Percentiles rank a stretch among this genome's conserved stretches.
Evolutionary conservation across 2,113 vertebrate genomes (phyloP).

Genomic region (Bubo blakistoni): DNA sequence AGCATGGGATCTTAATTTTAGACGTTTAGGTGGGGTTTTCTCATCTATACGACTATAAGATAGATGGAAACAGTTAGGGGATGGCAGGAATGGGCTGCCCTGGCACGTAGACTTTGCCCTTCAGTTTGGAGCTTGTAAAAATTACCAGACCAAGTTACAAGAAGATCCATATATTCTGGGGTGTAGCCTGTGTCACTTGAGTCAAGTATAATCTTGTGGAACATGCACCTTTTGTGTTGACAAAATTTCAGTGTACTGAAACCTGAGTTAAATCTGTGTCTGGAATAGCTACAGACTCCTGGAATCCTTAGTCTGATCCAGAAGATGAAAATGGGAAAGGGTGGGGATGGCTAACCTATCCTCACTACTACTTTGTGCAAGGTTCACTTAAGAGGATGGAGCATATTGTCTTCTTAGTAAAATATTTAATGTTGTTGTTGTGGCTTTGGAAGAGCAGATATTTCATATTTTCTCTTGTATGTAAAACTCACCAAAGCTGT

Average conservation of each 20-base stretch:
- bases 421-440: not conserved
- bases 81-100: not conserved
- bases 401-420: not conserved
- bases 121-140: not conserved
- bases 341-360: not conserved
- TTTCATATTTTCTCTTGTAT: not conserved
- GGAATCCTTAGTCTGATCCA: not conserved
- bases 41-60: accelerated
- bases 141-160: not conserved
- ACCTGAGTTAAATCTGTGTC: not conserved
- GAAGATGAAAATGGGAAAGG: not conserved
- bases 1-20: not conserved
- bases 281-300: not conserved
- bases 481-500: not conserved
- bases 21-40: not conserved
- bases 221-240: not conserved
- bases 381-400: not conserved
- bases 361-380: not conserved
- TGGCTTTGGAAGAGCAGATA: not conserved
- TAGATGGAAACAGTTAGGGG: not conserved
- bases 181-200: not conserved
- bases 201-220: not conserved
- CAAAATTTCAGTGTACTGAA: not conserved
- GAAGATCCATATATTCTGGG: not conserved
- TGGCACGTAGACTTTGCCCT: not conserved